Conservation (phyloP, 2,888 invertebrate genomes). For the Dicyrtoma fusca region DNA sequence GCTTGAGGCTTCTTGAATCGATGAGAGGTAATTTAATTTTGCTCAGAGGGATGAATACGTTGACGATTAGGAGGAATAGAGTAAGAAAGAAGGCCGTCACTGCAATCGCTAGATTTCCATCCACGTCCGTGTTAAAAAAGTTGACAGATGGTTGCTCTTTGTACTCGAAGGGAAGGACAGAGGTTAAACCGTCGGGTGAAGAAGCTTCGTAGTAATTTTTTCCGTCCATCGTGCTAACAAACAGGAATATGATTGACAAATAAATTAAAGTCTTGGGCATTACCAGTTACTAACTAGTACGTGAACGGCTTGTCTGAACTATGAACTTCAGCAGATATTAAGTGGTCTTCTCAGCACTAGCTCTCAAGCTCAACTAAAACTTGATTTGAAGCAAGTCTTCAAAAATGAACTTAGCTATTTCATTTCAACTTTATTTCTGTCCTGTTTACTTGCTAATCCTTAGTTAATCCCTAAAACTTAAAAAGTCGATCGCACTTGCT, state of each 20-base stretch:
- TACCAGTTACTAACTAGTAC: neutral
- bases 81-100: constrained; percentile 29
- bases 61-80: constrained; percentile 17
- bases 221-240: constrained; percentile 1
- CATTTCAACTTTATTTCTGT: too few species aligned
- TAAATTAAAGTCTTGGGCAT: neutral
- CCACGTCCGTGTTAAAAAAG: constrained; percentile 20
- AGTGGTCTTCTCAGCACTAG: neutral
- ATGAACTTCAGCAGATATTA: neutral
- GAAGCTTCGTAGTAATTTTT: constrained; percentile 22
- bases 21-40: neutral
- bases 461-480: too few species aligned
- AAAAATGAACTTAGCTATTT: too few species aligned
- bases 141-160: neutral
- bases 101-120: constrained; percentile 21
- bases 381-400: neutral
- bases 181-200: neutral
- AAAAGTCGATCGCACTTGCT: too few species aligned
- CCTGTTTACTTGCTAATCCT: too few species aligned
- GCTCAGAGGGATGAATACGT: constrained; percentile 20
- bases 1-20: neutral
- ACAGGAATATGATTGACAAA: neutral
- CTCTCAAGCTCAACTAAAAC: neutral
- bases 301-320: neutral
- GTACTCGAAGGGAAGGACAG: neutral